Base-by-base conservation (phyloP, 2,888 invertebrate genomes). In the Idaea biselata region DNA sequence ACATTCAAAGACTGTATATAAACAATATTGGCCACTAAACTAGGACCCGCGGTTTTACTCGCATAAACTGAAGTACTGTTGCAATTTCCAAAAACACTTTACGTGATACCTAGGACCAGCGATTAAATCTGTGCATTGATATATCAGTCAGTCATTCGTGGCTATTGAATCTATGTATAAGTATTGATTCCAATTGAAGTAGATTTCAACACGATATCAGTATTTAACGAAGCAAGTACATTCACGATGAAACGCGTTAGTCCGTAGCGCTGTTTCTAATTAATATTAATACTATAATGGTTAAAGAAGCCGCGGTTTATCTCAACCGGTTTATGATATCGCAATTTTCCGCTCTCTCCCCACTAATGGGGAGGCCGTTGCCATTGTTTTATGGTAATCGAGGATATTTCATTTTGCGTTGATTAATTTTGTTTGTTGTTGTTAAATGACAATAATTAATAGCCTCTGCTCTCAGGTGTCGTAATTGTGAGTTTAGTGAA, bases 241-340 rank as follows among this genome's bases (percentile, higher is more conserved):
- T 44, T 44, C 8, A 11, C 44, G 44, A 44, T 44, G 8, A 44
- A 44, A 44, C 44, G 44, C 44, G 44, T 44, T 14, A 44, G 44
- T 44, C 31, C 18, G 31, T 33, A 1, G 54, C 31, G 56, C 18
- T n/a, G 55, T 11, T 54, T 3, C 62, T 61, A 77, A 85, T 86
- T 85, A 84, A 82, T 83, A 83, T 83, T 83, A 78, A 83, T 85
- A 84, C 25, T 3, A 86, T 85, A 76, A 73, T 25, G 72, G 72
- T 73, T 78, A 79, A 82, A 86, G 83, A 82, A 76, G 73, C 75
- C 69, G 67, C 73, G 72, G 73, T 73, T 76, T 73, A 81, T 79
- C 75, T 77, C 74, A 75, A 77, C 78, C 75, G 76, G 74, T 78
- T 79, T 79, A 77, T 68, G 67, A 72, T 80, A 71, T 79, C 67